Evolutionary conservation across 2,888 invertebrate species (phyloP), one percentile per base, ranked within the genome.

Genomic region (Morpho deidamia): DNA sequence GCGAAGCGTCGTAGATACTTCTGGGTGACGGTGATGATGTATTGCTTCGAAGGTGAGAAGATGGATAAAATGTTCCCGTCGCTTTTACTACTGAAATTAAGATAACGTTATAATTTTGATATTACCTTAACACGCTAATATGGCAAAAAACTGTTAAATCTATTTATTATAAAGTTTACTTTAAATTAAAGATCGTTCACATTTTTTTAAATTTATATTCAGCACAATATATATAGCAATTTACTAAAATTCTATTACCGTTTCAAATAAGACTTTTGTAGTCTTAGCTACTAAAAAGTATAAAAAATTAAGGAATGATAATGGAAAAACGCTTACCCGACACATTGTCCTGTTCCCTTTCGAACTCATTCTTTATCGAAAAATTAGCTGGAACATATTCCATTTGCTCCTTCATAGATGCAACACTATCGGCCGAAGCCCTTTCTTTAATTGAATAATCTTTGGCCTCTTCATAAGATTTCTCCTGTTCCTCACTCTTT

Each of bases 21-120:
- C 92, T 78, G 51, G 91, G 87, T 68, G 91, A 86, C 58, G 89
- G 83, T 51, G 90, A 89, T 53, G 91, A 90, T 55, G 91, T 79
- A 65, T 91, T 90, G 83, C 90, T 90, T 76, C 92, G 78, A 74
- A 89, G 81, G 57, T 90, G 89, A 68, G 94, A 95, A 71, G 96
- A 93, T 76, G 97, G 97, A 90, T 95, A 96, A 91, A 95, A 97
- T 82, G 96, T 96, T 83, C 97, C 96, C 74, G 95, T 93, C 86
- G 96, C 95, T 94, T 96, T 96, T 91, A 97, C 95, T 92, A 96
- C 95, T 95, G 93, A 90, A 94, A 93, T 73, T 55, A 85, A 51
- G 55, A 54, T 57, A 56, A 55, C 41, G 39, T 44, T 43, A 42
- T 41, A 37, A 39, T 48, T 33, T 11, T 38, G 44, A 10, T 11